phyloP scores from a whole-genome alignment of 2,797 vertebrate genomes.

The Smutsia temminckii region DNA sequence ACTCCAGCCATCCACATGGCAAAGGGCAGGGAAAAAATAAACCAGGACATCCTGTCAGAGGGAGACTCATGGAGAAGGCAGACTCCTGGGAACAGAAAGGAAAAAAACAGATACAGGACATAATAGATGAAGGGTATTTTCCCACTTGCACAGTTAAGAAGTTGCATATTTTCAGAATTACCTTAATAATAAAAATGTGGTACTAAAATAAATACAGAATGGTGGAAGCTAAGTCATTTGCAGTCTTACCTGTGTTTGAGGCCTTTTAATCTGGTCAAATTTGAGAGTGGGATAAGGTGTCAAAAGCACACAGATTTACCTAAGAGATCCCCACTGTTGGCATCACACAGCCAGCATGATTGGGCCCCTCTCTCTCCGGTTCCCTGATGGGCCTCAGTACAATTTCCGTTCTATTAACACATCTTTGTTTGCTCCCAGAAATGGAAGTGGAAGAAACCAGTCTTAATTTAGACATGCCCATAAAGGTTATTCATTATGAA shows the following conservation, averaged over 20 bases:
- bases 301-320: background rate
- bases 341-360: background rate
- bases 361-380: no score
- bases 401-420: background rate
- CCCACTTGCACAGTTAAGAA: background rate
- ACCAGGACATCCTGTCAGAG: constrained; percentile 26
- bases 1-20: background rate
- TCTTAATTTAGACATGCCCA: background rate
- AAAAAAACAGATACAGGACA: background rate
- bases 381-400: background rate
- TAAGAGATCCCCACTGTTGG: rapidly evolving
- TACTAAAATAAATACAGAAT: background rate
- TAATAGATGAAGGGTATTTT: background rate
- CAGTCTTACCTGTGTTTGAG: background rate
- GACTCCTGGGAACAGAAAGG: constrained; percentile 27
- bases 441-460: background rate
- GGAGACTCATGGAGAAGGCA: constrained; percentile 39
- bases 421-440: background rate
- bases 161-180: background rate
- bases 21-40: constrained; percentile 69
- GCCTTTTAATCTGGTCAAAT: background rate
- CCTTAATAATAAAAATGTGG: constrained; percentile 49
- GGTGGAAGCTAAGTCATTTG: background rate
- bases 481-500: background rate
- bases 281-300: background rate